A percentile compares a stretch with the other conserved stretches of the same genome.
Conservation (phyloP, 2,888 invertebrate species). For the Masnerella sp. region DNA sequence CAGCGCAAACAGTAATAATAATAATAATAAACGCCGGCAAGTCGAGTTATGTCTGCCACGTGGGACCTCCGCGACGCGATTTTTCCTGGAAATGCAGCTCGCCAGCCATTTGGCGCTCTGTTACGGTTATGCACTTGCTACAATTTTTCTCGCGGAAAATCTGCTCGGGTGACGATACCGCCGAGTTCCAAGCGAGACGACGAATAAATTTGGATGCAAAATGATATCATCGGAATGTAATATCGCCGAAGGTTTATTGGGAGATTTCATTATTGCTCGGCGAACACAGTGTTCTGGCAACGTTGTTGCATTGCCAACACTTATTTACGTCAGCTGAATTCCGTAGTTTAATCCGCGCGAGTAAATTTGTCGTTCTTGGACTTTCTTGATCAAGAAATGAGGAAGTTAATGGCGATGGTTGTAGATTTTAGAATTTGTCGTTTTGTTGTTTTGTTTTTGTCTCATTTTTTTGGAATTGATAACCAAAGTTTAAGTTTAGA, state of each 20-base stretch:
- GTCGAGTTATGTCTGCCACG: not conserved
- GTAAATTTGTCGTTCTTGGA: conserved; percentile 40
- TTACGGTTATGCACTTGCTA: conserved; percentile 23
- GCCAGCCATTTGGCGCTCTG: conserved; percentile 11
- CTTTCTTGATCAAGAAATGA: conserved; percentile 37
- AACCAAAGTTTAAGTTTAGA: too few species aligned
- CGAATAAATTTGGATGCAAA: conserved; percentile 51
- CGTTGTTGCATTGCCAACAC: conserved; percentile 25
- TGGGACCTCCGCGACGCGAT: conserved; percentile 3
- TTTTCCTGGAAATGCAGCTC: conserved; percentile 28
- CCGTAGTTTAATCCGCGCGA: too few species aligned
- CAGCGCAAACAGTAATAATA: conserved; percentile 34
- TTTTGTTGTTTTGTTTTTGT: too few species aligned
- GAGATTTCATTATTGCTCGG: conserved; percentile 48
- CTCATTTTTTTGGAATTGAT: too few species aligned
- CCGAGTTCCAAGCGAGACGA: not conserved
- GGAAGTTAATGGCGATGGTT: too few species aligned
- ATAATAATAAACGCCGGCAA: conserved; percentile 31
- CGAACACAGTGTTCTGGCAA: conserved; percentile 39
- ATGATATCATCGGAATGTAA: conserved; percentile 30
- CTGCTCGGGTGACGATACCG: conserved; percentile 13
- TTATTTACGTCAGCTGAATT: conserved; percentile 43
- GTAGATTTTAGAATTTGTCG: too few species aligned
- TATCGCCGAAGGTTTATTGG: conserved; percentile 29
- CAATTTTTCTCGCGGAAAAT: conserved; percentile 28